Evolutionary conservation across 2,113 vertebrate genomes (phyloP).

Genomic region (Pluvianellus socialis): DNA sequence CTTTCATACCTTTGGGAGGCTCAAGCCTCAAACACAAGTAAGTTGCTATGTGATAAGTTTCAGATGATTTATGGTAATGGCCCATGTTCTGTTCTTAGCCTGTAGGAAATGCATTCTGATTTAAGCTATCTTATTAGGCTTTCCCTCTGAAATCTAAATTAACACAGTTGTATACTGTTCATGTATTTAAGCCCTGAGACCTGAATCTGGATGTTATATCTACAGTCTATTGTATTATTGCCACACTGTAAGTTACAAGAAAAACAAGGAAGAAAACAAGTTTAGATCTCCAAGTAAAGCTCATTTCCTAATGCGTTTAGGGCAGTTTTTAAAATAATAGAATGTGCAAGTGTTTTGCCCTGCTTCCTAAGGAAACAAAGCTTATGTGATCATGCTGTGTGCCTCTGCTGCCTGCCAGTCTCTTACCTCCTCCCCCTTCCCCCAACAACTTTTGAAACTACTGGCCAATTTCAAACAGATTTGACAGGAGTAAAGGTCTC

Average conservation of each 20-base stretch:
- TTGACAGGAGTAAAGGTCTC: constrained; percentile 61
- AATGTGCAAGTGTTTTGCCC: neutral
- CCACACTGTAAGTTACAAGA: neutral
- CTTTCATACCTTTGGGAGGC: neutral
- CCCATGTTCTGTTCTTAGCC: neutral
- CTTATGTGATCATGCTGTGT: neutral
- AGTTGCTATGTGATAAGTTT: neutral
- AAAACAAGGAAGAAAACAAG: neutral
- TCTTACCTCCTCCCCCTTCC: neutral
- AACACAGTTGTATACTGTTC: neutral
- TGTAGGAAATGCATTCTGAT: neutral
- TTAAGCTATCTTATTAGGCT: neutral
- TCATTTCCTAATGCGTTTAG: constrained; percentile 1
- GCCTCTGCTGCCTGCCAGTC: neutral
- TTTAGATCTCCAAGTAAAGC: neutral
- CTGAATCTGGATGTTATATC: neutral
- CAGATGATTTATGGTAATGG: neutral
- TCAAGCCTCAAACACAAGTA: neutral
- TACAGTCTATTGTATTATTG: neutral
- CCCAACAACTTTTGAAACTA: constrained; percentile 25
- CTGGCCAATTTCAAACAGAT: constrained; percentile 60
- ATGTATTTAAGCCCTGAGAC: neutral
- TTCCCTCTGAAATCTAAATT: neutral
- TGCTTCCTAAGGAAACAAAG: constrained; percentile 34
- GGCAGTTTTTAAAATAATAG: constrained; percentile 11